These are phyloP conservation scores for Dasyurus viverrinus DNA, from an alignment of 2,113 vertebrate species.

Conservation along the genomic window DNA sequence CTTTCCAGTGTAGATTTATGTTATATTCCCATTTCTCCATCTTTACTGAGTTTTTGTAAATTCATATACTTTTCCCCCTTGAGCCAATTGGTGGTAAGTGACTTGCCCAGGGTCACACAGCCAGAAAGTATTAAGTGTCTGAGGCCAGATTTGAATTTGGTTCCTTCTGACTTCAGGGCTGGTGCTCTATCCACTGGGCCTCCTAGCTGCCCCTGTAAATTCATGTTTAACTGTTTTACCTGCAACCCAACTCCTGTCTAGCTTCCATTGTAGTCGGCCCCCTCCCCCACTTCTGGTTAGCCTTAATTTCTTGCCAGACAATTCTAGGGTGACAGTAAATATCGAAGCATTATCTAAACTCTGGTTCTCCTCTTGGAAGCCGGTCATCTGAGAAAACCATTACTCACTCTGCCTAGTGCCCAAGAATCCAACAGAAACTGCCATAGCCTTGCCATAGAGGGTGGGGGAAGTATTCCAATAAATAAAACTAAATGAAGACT, in stretches of 20 bases:
- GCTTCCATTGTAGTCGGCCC: not conserved
- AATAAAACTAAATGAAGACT: not conserved
- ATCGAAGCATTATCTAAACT: not conserved
- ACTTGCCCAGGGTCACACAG: no score
- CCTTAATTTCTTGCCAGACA: not conserved
- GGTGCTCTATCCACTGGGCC: no score
- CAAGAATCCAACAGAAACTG: not conserved
- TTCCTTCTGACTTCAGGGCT: no score
- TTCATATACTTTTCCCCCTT: no score
- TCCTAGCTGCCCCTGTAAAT: no score
- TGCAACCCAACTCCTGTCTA: not conserved
- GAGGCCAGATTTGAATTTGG: no score
- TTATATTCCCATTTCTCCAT: not conserved
- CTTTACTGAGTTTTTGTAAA: not conserved
- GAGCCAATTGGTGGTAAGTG: no score
- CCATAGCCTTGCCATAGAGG: not conserved
- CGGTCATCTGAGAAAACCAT: not conserved
- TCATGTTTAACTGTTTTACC: not conserved
- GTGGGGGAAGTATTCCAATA: not conserved
- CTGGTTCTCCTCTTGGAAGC: not conserved
- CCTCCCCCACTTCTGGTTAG: not conserved
- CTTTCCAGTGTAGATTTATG: not conserved
- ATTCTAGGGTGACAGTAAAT: not conserved
- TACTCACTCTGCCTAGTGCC: not conserved
- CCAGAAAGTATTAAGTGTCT: no score